Evolutionary conservation across 2,113 vertebrate species (phyloP).

Genomic region (Catharus fuscescens): DNA sequence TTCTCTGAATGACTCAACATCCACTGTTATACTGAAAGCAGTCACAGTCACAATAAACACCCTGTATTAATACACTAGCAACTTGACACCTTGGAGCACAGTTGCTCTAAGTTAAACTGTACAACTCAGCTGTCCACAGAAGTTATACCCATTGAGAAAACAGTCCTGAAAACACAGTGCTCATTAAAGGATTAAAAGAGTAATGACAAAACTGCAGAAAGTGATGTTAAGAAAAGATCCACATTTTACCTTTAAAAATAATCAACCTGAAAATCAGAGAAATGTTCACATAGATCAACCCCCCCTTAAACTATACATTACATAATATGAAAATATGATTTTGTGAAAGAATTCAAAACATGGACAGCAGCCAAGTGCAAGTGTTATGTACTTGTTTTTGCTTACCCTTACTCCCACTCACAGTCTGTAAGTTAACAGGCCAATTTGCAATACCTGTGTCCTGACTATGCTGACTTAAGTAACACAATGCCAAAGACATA

Average conservation of each 20-base stretch:
- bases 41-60: not conserved
- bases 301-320: not conserved
- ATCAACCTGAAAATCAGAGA: not conserved
- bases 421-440: not conserved
- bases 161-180: not conserved
- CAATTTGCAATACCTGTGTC: not conserved
- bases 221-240: not conserved
- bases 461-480: not conserved
- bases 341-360: not conserved
- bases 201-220: not conserved
- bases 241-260: not conserved
- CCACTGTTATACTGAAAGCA: not conserved
- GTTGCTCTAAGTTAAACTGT: not conserved
- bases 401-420: not conserved
- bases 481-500: accelerated
- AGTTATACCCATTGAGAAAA: accelerated
- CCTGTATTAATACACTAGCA: not conserved
- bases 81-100: not conserved
- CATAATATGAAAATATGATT: not conserved
- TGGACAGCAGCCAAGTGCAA: not conserved
- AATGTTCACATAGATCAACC: not conserved
- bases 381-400: not conserved
- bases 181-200: not conserved
- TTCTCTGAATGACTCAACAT: not conserved
- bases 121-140: not conserved